Conservation (phyloP, 2,797 vertebrate species). For the Manis pentadactyla region DNA sequence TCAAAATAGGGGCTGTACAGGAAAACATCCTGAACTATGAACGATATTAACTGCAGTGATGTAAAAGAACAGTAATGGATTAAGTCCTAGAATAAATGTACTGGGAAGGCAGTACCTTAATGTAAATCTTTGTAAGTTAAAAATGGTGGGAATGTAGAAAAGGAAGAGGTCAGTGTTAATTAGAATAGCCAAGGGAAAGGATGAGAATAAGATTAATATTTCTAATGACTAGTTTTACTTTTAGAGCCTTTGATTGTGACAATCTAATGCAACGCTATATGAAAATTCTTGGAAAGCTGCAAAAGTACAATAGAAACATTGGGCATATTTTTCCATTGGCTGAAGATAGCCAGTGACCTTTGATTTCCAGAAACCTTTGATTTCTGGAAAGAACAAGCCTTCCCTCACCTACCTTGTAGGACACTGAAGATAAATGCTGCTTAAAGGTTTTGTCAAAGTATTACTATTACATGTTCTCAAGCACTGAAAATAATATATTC, state of each 20-base stretch:
- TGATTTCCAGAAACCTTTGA: too few relatives aligned
- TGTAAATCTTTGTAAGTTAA: too few relatives aligned
- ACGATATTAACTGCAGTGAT: not conserved
- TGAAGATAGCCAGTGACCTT: not conserved
- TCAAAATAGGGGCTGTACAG: not conserved
- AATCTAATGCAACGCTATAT: not conserved
- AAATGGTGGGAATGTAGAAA: not conserved
- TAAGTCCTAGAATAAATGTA: not conserved
- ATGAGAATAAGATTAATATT: not conserved
- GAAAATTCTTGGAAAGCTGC: constrained; percentile 2
- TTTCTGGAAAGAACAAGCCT: not conserved
- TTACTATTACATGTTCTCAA: not conserved
- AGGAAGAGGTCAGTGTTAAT: not conserved
- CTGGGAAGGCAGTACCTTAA: not conserved
- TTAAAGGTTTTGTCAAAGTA: constrained; percentile 19
- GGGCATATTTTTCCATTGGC: not conserved
- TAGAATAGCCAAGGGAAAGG: not conserved
- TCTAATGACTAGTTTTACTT: constrained; percentile 1
- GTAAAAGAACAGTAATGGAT: not conserved
- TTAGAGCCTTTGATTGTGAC: not conserved
- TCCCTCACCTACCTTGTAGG: not conserved
- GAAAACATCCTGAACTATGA: not conserved
- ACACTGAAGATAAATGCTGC: not conserved
- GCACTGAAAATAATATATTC: constrained; percentile 13
- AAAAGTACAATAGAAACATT: constrained; percentile 4